phyloP scores from a whole-genome alignment of 2,888 invertebrate genomes.

The Melieria crassipennis region DNA sequence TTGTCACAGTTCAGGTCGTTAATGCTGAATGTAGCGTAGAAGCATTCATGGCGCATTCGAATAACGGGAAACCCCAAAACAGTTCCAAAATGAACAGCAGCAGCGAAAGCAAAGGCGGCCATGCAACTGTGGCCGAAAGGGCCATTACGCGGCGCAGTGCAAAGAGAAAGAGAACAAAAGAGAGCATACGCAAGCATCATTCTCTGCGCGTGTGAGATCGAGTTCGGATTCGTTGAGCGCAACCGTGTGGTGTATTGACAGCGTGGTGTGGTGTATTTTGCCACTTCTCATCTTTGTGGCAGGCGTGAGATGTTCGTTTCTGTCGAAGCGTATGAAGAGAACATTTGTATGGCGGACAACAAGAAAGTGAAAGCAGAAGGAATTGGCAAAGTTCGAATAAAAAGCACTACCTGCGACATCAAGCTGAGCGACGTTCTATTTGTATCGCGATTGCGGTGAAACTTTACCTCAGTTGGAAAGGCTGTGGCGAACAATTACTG shows the following conservation, averaged over 20 bases:
- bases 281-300: conserved; percentile 30
- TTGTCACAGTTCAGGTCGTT: not conserved
- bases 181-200: not conserved
- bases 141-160: conserved; percentile 33
- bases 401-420: conserved; percentile 4
- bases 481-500: conserved; percentile 2
- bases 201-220: not conserved
- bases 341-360: conserved; percentile 8
- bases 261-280: conserved; percentile 28
- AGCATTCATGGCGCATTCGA: conserved; percentile 24
- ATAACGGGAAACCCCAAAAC: conserved; percentile 15
- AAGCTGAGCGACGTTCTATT: conserved; percentile 24
- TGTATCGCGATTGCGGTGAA: conserved; percentile 32
- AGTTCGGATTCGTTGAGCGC: conserved; percentile 10
- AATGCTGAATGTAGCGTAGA: conserved; percentile 18
- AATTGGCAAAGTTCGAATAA: conserved; percentile 19
- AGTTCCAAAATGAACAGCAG: not conserved
- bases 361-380: conserved; percentile 24
- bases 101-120: not conserved
- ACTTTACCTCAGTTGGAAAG: conserved; percentile 26
- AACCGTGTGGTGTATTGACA: conserved; percentile 26
- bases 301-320: conserved; percentile 16
- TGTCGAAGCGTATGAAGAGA: conserved; percentile 20
- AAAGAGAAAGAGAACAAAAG: conserved; percentile 23
- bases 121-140: conserved; percentile 32